Percentiles rank a stretch among this genome's conserved stretches.
phyloP scores from a whole-genome alignment of 2,888 invertebrate species.

The Aleiodes testaceus region DNA sequence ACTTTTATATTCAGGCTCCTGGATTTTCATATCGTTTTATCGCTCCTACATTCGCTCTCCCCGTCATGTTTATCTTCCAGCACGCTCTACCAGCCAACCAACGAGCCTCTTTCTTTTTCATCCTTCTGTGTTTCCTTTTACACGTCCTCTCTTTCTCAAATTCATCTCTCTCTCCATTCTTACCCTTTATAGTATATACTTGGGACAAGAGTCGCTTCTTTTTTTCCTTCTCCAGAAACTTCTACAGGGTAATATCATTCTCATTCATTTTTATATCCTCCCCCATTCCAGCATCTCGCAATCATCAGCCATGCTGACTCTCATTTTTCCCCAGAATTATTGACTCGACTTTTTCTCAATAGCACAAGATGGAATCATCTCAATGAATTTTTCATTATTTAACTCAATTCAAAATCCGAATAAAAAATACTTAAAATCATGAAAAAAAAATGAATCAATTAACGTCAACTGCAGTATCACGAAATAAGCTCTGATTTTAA shows the following conservation, averaged over 20 bases:
- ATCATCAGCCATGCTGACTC: constrained; percentile 56
- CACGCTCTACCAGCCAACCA: constrained; percentile 44
- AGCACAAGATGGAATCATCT: constrained; percentile 18
- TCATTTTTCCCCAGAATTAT: constrained; percentile 47
- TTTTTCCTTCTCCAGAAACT: constrained; percentile 42
- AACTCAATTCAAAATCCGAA: no score
- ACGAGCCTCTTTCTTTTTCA: constrained; percentile 36
- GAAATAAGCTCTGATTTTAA: constrained; percentile 47
- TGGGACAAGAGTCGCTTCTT: constrained; percentile 34
- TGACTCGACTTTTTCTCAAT: constrained; percentile 48
- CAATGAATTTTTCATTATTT: constrained; percentile 5
- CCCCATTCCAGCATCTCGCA: constrained; percentile 48
- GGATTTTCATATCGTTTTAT: constrained; percentile 61
- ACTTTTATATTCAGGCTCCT: constrained; percentile 58
- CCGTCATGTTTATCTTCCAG: constrained; percentile 59
- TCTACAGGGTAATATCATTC: constrained; percentile 56
- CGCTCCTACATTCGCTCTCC: constrained; percentile 59
- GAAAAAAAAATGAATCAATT: neutral
- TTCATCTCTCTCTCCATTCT: constrained; percentile 41
- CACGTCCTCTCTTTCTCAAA: constrained; percentile 37
- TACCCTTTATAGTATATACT: constrained; percentile 36
- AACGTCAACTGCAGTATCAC: constrained; percentile 33
- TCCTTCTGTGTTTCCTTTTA: neutral
- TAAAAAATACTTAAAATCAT: neutral
- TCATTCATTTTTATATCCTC: constrained; percentile 59